Evolutionary conservation across 2,797 vertebrate genomes (phyloP).

Genomic region (Macropus fuliginosus): DNA sequence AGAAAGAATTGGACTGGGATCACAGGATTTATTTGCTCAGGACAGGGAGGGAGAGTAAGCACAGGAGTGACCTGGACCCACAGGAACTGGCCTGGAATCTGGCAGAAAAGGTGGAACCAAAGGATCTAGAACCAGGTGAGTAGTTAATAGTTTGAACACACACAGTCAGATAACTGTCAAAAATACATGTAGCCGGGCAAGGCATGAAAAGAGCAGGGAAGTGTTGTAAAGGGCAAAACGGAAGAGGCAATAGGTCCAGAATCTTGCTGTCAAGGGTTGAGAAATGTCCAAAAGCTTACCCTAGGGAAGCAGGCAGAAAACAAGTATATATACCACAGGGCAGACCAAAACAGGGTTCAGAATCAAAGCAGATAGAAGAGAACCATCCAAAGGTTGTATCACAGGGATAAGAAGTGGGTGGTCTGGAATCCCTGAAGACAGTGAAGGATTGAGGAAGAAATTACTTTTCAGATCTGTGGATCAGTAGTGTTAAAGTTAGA

Average conservation of each 20-base stretch:
- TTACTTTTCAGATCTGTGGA: neutral
- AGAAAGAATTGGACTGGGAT: neutral
- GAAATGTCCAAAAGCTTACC: neutral
- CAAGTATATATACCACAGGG: neutral
- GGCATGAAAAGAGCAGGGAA: neutral
- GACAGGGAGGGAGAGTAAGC: neutral
- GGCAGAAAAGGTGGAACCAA: neutral
- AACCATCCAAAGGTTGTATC: neutral
- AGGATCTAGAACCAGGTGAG: neutral
- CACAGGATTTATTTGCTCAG: neutral
- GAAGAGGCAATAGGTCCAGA: neutral
- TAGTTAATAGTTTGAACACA: neutral
- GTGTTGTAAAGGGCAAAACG: neutral
- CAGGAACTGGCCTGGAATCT: constrained; percentile 1
- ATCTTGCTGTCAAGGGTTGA: neutral
- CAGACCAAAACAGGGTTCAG: constrained; percentile 16
- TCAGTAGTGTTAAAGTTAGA: neutral
- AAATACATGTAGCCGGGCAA: neutral
- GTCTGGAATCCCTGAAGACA: constrained; percentile 17
- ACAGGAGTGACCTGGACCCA: neutral
- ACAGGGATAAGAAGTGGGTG: neutral
- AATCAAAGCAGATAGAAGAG: neutral
- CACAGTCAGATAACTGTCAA: neutral
- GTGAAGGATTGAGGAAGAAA: neutral
- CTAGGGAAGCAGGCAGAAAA: neutral